Conservation (phyloP, 2,797 vertebrate species). For the Pachyuromys duprasi region DNA sequence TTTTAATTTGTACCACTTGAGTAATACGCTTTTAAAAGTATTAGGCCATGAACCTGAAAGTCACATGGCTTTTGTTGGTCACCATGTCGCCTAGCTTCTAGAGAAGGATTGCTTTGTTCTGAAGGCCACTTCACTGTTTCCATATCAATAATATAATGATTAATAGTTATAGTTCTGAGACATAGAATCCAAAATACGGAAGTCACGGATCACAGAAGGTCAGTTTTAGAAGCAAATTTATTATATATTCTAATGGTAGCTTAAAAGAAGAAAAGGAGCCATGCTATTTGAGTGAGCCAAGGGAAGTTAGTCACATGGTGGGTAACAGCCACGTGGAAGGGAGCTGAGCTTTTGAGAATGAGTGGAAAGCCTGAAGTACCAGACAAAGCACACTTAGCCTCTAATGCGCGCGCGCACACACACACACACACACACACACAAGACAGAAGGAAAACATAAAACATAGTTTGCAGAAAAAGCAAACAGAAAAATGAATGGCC, state of each 20-base stretch:
- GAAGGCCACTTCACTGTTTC: not conserved
- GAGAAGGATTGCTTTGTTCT: not conserved
- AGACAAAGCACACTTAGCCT: not conserved
- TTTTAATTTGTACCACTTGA: constrained; percentile 5
- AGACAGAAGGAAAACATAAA: not conserved
- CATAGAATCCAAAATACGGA: not conserved
- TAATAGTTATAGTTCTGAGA: not conserved
- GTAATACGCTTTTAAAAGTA: not conserved
- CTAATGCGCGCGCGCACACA: too few relatives aligned
- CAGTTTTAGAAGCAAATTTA: not conserved
- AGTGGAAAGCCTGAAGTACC: not conserved
- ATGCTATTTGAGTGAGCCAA: not conserved
- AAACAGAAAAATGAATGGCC: not conserved
- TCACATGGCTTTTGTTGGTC: not conserved
- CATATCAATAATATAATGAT: not conserved
- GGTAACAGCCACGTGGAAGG: not conserved
- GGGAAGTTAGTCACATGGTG: too few relatives aligned
- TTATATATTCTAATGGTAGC: not conserved
- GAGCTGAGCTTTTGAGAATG: not conserved
- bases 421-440: too few relatives aligned
- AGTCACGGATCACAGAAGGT: not conserved
- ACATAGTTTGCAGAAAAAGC: too few relatives aligned
- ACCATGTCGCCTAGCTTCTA: not conserved
- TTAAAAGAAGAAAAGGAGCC: not conserved
- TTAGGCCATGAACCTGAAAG: not conserved